A percentile compares a stretch with the other conserved stretches of the same genome.
Conservation (phyloP, 1,140 invertebrate species). For the Brachionus paranguensis region DNA sequence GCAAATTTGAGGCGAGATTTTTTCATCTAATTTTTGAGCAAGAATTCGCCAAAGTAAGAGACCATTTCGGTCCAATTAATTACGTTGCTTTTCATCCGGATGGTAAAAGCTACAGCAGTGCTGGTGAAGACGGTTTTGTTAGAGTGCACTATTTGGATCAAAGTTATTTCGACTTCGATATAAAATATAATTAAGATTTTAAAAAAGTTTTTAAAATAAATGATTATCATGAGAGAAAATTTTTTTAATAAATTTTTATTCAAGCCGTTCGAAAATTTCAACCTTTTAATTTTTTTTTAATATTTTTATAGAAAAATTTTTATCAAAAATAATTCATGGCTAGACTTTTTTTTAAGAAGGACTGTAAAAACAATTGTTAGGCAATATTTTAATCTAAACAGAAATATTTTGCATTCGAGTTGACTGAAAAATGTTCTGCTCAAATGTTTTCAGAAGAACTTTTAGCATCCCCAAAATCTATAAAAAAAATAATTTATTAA, state of each 20-base stretch:
- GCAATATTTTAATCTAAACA: too few relatives aligned
- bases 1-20: constrained; percentile 96
- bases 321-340: too few relatives aligned
- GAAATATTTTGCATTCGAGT: too few relatives aligned
- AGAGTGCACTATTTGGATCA: constrained; percentile 91
- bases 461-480: too few relatives aligned
- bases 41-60: constrained; percentile 94
- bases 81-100: constrained; percentile 95
- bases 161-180: constrained; percentile 90
- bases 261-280: too few relatives aligned
- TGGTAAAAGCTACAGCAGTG: constrained; percentile 90
- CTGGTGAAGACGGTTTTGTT: constrained; percentile 97
- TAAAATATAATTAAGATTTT: constrained; percentile 66
- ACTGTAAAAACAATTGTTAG: too few relatives aligned
- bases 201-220: not conserved
- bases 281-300: too few relatives aligned
- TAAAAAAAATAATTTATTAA: too few relatives aligned
- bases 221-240: not conserved
- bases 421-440: too few relatives aligned
- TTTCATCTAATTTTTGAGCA: constrained; percentile 99
- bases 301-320: too few relatives aligned
- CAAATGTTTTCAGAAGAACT: too few relatives aligned
- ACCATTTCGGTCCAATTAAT: constrained; percentile 99
- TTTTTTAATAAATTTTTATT: not conserved
- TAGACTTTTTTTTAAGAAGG: too few relatives aligned